Evolutionary conservation across 23 tunicate species (phyloP).

Genomic region (Ciona savignyi): DNA sequence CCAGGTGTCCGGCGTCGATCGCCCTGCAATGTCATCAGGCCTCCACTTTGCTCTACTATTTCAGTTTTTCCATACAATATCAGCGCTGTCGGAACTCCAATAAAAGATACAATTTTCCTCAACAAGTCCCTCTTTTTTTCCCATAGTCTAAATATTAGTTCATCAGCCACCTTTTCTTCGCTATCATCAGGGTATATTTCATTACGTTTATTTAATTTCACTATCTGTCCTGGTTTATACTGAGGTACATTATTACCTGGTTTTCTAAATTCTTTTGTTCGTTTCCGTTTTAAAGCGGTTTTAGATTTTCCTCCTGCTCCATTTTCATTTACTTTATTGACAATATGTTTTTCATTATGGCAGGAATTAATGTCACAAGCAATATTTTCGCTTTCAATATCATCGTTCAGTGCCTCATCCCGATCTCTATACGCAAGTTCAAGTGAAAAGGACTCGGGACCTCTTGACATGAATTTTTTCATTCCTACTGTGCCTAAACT

Average conservation of each 20-base stretch:
- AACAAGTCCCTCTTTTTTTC: conserved; percentile 68
- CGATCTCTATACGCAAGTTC: conserved; percentile 12
- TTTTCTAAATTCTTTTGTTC: conserved; percentile 18
- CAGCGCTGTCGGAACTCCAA: conserved; percentile 53
- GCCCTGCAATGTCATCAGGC: conserved; percentile 74
- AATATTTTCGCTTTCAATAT: no score
- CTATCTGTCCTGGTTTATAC: conserved; percentile 63
- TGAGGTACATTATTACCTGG: conserved; percentile 49
- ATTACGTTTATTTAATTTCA: conserved; percentile 36
- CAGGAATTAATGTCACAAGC: no score
- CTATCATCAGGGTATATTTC: conserved; percentile 41
- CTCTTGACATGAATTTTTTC: conserved; percentile 57
- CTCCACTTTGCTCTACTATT: conserved; percentile 54
- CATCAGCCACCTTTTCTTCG: conserved; percentile 79
- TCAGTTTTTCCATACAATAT: conserved; percentile 68
- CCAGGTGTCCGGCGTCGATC: conserved; percentile 84
- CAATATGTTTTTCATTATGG: no score
- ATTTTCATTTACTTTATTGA: no score
- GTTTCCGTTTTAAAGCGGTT: conserved; percentile 31
- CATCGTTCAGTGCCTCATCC: no score
- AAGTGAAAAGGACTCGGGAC: conserved; percentile 70
- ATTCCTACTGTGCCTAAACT: conserved; percentile 70
- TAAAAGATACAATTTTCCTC: conserved; percentile 27
- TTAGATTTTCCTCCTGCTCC: no score
- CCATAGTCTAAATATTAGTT: conserved; percentile 81